phyloP scores from a whole-genome alignment of 1,140 invertebrate species.

The Orchestia grillus region DNA sequence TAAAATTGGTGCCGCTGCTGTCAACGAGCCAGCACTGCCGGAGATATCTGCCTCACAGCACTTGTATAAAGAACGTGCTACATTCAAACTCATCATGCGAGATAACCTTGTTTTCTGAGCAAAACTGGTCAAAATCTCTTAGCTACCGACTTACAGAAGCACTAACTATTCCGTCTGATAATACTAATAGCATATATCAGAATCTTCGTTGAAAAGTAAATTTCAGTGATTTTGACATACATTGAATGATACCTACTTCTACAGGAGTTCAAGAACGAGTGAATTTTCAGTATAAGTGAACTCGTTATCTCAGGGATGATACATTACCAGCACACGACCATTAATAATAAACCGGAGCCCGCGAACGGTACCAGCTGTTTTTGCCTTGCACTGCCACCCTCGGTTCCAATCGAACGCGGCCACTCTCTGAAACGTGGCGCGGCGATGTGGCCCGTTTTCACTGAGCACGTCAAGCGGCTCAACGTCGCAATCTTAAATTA shows the following conservation, averaged over 20 bases:
- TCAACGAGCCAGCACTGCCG: no score
- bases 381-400: background rate
- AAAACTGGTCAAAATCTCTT: background rate
- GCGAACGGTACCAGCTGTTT: constrained; percentile 13
- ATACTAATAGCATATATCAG: background rate
- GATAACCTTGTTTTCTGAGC: no score
- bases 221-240: no score
- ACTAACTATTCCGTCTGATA: background rate
- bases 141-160: background rate
- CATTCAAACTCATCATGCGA: no score
- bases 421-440: background rate
- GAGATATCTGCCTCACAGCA: no score
- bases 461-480: background rate
- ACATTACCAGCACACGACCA: background rate
- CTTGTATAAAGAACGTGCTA: no score
- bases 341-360: background rate
- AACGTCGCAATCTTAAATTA: background rate
- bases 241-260: background rate
- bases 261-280: background rate
- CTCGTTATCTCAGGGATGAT: background rate
- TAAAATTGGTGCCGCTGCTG: no score
- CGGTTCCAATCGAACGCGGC: background rate
- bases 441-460: background rate
- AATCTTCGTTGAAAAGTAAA: no score
- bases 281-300: background rate